Evolutionary conservation across 2,888 invertebrate genomes (phyloP).

Genomic region (Cantharis rufa): DNA sequence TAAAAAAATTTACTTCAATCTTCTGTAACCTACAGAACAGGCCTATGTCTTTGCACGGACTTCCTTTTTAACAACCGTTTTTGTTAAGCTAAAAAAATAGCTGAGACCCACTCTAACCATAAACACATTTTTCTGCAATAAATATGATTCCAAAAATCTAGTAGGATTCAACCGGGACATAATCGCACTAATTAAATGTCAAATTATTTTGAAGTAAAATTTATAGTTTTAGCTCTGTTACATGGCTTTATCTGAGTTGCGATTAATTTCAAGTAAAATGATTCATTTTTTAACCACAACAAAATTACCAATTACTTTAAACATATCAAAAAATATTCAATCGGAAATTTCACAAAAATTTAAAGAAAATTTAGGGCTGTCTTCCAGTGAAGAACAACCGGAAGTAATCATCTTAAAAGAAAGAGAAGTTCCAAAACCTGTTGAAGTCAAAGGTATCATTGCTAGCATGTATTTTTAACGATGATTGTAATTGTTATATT

Average conservation of each 20-base stretch:
- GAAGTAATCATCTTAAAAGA: neutral
- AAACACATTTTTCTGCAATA: no score
- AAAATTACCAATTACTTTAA: neutral
- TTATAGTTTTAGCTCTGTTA: neutral
- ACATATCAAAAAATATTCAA: neutral
- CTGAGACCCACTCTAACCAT: no score
- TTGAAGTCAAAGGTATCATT: neutral
- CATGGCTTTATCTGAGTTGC: neutral
- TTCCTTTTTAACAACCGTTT: no score
- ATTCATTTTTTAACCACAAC: neutral
- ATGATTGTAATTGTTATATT: no score
- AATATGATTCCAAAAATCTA: neutral
- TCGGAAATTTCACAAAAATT: neutral
- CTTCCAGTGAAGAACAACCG: neutral
- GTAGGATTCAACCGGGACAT: neutral
- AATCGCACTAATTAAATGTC: neutral
- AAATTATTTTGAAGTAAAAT: neutral
- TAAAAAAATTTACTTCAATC: no score
- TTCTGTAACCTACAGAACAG: no score
- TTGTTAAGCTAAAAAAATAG: no score
- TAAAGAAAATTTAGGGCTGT: neutral
- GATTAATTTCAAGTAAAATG: neutral
- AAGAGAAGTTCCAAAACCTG: neutral
- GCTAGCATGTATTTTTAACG: no score
- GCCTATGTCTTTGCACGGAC: no score